Percentiles rank a stretch among this genome's conserved stretches.
Conservation (phyloP, 2,888 invertebrate species). For the Encarsia formosa region DNA sequence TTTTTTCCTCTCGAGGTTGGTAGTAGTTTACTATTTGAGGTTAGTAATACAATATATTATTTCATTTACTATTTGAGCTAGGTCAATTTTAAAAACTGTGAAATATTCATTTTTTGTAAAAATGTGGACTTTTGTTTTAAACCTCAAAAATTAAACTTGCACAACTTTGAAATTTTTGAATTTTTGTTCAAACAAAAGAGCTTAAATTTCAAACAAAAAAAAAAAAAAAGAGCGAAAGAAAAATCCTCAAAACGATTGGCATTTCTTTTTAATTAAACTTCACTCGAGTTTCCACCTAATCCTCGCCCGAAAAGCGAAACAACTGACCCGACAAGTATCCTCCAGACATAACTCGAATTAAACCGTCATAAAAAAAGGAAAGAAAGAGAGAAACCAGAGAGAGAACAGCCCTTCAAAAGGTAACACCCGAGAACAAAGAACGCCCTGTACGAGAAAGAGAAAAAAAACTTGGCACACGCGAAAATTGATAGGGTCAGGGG, state of each 20-base stretch:
- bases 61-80: too few relatives aligned
- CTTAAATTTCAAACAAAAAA: too few relatives aligned
- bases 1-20: too few relatives aligned
- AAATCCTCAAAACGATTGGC: background rate
- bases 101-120: too few relatives aligned
- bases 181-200: too few relatives aligned
- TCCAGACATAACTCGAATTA: slow-evolving; percentile 11
- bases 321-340: background rate
- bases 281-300: background rate
- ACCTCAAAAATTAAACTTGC: too few relatives aligned
- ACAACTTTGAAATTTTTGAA: too few relatives aligned
- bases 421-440: background rate
- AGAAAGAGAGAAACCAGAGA: background rate
- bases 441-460: background rate
- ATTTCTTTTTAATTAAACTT: slow-evolving; percentile 7
- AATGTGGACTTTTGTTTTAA: too few relatives aligned
- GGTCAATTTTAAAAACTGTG: too few relatives aligned
- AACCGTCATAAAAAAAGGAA: slow-evolving; percentile 7
- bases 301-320: background rate
- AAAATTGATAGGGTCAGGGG: slow-evolving; percentile 17
- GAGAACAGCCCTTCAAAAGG: background rate
- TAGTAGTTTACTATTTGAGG: too few relatives aligned
- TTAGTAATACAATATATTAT: too few relatives aligned
- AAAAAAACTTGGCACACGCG: background rate
- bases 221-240: too few relatives aligned